Evolutionary conservation across 2,797 vertebrate genomes (phyloP).

Genomic region (Mionectes olivaceus): DNA sequence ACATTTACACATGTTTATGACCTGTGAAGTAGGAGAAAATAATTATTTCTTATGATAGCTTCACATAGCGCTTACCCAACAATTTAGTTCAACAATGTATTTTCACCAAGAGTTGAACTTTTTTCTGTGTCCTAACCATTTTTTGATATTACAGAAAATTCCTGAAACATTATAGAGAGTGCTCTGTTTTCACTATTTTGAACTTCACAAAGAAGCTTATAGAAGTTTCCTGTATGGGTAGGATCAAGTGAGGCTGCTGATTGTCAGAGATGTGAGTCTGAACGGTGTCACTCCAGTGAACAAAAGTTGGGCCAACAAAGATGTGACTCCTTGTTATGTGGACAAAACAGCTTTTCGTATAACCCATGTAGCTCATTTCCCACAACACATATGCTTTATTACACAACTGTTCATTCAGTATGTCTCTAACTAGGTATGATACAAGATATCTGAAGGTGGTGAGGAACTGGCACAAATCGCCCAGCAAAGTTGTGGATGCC

Average conservation of each 20-base stretch:
- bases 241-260: background rate
- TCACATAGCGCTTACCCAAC: background rate
- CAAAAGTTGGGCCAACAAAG: background rate
- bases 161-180: background rate
- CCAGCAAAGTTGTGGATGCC: background rate
- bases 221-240: background rate
- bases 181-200: background rate
- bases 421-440: background rate
- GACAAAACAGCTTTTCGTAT: background rate
- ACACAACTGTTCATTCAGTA: background rate
- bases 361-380: background rate
- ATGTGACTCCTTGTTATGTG: background rate
- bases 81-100: background rate
- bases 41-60: background rate
- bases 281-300: background rate
- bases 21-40: background rate
- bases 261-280: background rate
- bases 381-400: background rate
- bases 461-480: background rate
- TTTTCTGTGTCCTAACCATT: background rate
- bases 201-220: background rate
- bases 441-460: background rate
- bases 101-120: background rate
- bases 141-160: background rate
- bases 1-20: background rate